Conservation (phyloP, 2,888 invertebrate genomes). For the Deilephila porcellus region DNA sequence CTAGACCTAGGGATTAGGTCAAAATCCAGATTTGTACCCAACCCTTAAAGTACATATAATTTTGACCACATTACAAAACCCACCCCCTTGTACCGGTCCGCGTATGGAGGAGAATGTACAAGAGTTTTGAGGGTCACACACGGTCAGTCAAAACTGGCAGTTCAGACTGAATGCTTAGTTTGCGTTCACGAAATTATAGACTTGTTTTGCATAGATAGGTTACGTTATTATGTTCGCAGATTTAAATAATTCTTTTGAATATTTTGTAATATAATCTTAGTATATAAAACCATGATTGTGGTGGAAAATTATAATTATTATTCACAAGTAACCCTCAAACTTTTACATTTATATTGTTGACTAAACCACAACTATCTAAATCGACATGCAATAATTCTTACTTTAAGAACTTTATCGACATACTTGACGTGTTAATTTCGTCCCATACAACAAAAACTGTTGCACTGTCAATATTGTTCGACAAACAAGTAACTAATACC, state of each 20-base stretch:
- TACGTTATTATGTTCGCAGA: neutral
- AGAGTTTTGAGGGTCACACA: neutral
- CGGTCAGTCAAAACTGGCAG: conserved; percentile 12
- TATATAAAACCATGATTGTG: too few species aligned
- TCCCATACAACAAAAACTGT: too few species aligned
- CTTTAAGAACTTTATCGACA: too few species aligned
- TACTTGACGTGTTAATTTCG: too few species aligned
- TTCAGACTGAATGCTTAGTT: neutral
- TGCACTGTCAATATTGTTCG: too few species aligned
- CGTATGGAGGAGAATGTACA: conserved; percentile 1
- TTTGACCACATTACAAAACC: conserved; percentile 14
- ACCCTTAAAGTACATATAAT: conserved; percentile 4
- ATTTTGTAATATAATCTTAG: too few species aligned
- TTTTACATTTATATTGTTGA: too few species aligned
- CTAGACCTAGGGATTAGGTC: neutral
- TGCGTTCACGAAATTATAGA: neutral
- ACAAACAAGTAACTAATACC: too few species aligned
- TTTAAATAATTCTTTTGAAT: neutral
- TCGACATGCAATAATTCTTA: too few species aligned
- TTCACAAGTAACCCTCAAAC: too few species aligned
- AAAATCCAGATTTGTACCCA: conserved; percentile 13
- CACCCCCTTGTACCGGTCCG: neutral
- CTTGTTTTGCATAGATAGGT: neutral
- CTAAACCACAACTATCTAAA: too few species aligned
- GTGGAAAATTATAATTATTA: too few species aligned